A percentile compares a stretch with the other conserved stretches of the same genome.
phyloP scores from a whole-genome alignment of 2,888 invertebrate species.

The Eristalis pertinax region DNA sequence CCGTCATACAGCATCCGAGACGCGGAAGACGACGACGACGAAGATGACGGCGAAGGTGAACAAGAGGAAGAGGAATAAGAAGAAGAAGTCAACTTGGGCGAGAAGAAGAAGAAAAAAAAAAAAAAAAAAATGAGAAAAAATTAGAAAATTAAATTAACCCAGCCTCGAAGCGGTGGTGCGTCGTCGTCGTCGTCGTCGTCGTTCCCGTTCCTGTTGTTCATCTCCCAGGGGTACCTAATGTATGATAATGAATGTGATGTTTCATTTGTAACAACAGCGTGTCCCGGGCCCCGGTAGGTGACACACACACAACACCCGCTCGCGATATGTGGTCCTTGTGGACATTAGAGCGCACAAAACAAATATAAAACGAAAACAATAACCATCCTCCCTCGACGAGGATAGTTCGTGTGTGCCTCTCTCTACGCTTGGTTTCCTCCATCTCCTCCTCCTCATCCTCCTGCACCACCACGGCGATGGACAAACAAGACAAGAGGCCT shows the following conservation, averaged over 20 bases:
- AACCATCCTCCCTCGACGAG: background rate
- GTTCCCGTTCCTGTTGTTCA: background rate
- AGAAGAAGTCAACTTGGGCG: background rate
- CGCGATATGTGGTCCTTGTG: constrained; percentile 54
- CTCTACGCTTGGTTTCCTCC: background rate
- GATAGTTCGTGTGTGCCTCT: background rate
- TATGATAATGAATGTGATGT: constrained; percentile 59
- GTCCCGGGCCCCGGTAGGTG: constrained; percentile 46
- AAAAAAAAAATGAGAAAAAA: too few relatives aligned
- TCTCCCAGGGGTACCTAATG: constrained; percentile 44
- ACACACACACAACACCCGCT: constrained; percentile 28
- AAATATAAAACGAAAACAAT: constrained; percentile 53
- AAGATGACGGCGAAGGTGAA: too few relatives aligned
- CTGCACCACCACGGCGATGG: too few relatives aligned
- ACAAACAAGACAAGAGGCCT: background rate
- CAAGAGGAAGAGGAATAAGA: too few relatives aligned
- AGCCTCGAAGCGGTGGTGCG: background rate
- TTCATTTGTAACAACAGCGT: constrained; percentile 58
- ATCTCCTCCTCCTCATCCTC: too few relatives aligned
- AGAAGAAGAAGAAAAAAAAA: too few relatives aligned
- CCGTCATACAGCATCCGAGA: background rate
- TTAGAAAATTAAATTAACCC: constrained; percentile 60
- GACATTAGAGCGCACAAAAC: constrained; percentile 53
- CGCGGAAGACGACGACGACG: background rate
- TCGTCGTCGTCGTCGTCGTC: too few relatives aligned